Conservation (phyloP, 2,113 vertebrate genomes). For the Nestor notabilis region DNA sequence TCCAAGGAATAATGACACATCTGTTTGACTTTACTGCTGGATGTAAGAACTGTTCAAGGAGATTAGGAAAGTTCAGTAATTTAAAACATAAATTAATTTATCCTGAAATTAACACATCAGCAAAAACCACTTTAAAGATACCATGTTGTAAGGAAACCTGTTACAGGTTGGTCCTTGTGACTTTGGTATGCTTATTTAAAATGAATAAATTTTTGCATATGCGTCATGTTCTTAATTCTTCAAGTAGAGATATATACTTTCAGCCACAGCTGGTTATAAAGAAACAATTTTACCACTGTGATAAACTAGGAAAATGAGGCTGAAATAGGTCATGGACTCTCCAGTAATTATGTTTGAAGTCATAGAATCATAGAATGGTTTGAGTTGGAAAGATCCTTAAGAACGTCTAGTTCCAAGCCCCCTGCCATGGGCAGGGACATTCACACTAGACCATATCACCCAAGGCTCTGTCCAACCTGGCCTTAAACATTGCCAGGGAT, state of each 20-base stretch:
- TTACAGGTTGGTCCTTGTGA: conserved; percentile 39
- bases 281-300: conserved; percentile 50
- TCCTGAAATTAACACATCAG: background rate
- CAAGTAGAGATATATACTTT: conserved; percentile 37
- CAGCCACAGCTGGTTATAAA: conserved; percentile 50
- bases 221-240: conserved; percentile 29
- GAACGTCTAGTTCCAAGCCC: background rate
- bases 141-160: conserved; percentile 37
- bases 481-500: background rate
- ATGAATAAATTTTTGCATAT: conserved; percentile 40
- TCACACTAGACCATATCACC: background rate
- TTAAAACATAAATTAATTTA: background rate
- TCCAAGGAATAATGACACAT: background rate
- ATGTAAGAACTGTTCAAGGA: background rate
- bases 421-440: background rate
- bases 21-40: background rate
- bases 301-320: conserved; percentile 21
- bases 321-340: conserved; percentile 55
- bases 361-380: background rate
- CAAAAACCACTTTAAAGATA: conserved; percentile 38
- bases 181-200: conserved; percentile 61
- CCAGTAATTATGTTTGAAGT: background rate
- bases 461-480: background rate
- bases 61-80: background rate
- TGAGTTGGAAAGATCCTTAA: background rate